These are phyloP conservation scores for Pelusios castaneus DNA, from an alignment of 2,113 vertebrate genomes.

Conservation along the genomic window DNA sequence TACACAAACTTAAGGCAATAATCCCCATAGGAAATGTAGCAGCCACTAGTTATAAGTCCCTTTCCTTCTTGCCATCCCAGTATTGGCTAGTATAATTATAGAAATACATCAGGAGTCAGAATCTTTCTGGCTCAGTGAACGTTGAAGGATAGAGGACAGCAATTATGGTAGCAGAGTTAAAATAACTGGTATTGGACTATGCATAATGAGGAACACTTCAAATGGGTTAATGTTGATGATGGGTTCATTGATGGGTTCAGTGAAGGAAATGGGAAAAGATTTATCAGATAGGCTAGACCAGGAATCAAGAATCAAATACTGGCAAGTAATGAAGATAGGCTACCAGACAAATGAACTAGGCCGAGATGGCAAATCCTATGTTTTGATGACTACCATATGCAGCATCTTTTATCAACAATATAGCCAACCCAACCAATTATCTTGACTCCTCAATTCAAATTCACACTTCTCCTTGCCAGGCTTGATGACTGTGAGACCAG, in stretches of 20 bases:
- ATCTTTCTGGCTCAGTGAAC: not conserved
- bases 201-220: fast-evolving
- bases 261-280: not conserved
- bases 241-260: not conserved
- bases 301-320: not conserved
- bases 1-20: not conserved
- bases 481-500: not conserved
- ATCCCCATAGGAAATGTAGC: not conserved
- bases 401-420: not conserved
- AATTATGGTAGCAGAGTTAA: not conserved
- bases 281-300: fast-evolving
- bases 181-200: not conserved
- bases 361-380: not conserved
- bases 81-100: not conserved
- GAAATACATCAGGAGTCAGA: not conserved
- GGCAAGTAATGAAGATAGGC: not conserved
- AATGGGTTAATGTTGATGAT: not conserved
- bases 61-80: not conserved
- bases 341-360: not conserved
- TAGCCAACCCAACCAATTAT: not conserved
- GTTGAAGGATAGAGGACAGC: not conserved
- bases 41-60: not conserved
- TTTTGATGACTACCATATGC: not conserved
- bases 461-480: not conserved
- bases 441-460: not conserved